These are phyloP conservation scores for Stichodactyla mertensii DNA, from an alignment of 64 coral and sea anemone genomes.

Conservation along the genomic window DNA sequence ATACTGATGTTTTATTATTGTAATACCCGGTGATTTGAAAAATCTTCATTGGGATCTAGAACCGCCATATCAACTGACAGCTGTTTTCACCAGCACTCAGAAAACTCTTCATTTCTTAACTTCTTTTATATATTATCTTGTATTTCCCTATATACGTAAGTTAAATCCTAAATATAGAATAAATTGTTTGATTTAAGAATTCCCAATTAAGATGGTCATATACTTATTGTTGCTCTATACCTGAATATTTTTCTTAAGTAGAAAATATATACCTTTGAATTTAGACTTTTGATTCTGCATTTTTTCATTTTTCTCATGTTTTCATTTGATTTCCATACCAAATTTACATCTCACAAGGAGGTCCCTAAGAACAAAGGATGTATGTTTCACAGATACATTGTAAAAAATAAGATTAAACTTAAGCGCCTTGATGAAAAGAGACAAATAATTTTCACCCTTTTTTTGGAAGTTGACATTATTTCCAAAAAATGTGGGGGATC, in stretches of 20 bases:
- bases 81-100: slow-evolving; percentile 7
- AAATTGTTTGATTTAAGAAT: not conserved
- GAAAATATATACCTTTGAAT: not conserved
- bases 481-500: too few relatives aligned
- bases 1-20: not conserved
- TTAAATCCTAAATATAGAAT: not conserved
- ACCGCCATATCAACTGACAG: not conserved
- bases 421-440: not conserved
- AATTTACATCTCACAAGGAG: not conserved
- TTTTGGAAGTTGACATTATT: too few relatives aligned
- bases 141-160: too few relatives aligned
- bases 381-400: not conserved
- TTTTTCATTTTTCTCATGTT: not conserved
- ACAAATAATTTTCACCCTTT: not conserved
- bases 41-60: slow-evolving; percentile 2
- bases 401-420: slow-evolving; percentile 11
- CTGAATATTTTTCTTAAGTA: not conserved
- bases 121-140: too few relatives aligned
- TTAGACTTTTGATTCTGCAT: not conserved
- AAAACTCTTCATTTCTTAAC: not conserved
- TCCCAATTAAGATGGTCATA: not conserved
- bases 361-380: not conserved
- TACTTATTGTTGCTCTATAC: not conserved
- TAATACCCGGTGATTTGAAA: not conserved
- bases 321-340: not conserved